These are phyloP conservation scores for Centruroides vittatus DNA, from an alignment of 1,140 invertebrate genomes.

Conservation along the genomic window DNA sequence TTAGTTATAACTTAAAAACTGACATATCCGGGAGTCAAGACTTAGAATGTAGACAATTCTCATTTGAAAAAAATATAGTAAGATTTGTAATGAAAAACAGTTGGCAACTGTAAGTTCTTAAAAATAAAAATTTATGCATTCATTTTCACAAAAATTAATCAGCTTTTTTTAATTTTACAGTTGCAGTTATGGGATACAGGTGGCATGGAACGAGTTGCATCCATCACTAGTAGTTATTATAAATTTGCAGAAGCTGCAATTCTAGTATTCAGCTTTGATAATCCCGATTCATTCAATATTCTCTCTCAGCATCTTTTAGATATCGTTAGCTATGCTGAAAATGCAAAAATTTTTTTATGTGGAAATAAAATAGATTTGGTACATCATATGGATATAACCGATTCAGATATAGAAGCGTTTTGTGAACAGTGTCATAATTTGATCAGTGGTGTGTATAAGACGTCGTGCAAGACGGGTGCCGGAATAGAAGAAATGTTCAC, in stretches of 20 bases:
- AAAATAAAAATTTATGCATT: no score
- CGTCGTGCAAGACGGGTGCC: slow-evolving; percentile 59
- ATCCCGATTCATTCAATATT: slow-evolving; percentile 79
- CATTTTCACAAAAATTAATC: no score
- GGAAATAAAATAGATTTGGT: slow-evolving; percentile 76
- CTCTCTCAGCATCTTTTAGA: slow-evolving; percentile 77
- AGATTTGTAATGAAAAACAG: no score
- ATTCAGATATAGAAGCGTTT: slow-evolving; percentile 79
- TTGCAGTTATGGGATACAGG: slow-evolving; percentile 86
- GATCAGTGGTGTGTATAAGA: slow-evolving; percentile 73
- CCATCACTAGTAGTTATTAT: slow-evolving; percentile 84
- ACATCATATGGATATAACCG: slow-evolving; percentile 52
- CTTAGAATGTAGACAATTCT: no score
- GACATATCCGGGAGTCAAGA: no score
- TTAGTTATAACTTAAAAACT: no score
- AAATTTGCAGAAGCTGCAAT: slow-evolving; percentile 86
- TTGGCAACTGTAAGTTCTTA: no score
- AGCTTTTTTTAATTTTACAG: slow-evolving; percentile 30
- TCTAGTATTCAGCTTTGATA: slow-evolving; percentile 75
- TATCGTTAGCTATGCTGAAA: slow-evolving; percentile 81
- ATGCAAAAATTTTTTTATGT: slow-evolving; percentile 83
- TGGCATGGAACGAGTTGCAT: slow-evolving; percentile 83
- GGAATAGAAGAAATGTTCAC: slow-evolving; percentile 23
- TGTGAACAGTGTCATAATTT: slow-evolving; percentile 85
- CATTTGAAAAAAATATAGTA: no score